A percentile compares a stretch with the other conserved stretches of the same genome.
Conservation (phyloP, 2,113 vertebrate genomes). For the Gulo gulo region DNA sequence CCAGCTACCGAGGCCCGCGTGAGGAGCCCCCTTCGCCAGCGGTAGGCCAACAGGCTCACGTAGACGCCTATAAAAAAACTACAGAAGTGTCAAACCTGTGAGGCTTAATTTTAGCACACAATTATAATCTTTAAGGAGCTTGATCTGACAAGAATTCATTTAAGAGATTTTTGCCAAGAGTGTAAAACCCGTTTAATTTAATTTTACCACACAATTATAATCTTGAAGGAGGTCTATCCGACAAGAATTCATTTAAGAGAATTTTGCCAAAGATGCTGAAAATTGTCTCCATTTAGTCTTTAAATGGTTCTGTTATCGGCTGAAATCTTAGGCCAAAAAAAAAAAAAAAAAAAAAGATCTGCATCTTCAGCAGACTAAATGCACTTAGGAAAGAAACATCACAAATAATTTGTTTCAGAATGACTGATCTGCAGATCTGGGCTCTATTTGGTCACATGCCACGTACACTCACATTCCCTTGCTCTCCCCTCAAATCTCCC, state of each 20-base stretch:
- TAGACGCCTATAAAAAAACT: neutral
- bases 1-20: neutral
- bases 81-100: neutral
- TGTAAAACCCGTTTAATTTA: neutral
- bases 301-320: conserved; percentile 45
- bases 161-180: conserved; percentile 36
- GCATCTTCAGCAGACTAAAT: conserved; percentile 30
- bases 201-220: conserved; percentile 26
- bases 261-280: conserved; percentile 36
- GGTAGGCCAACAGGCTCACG: neutral
- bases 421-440: neutral
- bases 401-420: neutral
- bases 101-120: conserved; percentile 20
- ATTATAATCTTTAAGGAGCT: conserved; percentile 26
- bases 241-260: conserved; percentile 54
- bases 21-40: neutral
- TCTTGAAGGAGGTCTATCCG: conserved; percentile 30
- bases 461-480: neutral
- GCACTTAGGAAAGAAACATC: neutral
- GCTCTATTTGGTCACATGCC: neutral
- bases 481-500: neutral
- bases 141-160: conserved; percentile 55
- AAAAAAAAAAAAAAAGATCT: neutral
- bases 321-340: conserved; percentile 10
- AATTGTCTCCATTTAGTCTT: conserved; percentile 59